Percentiles rank a stretch among this genome's conserved stretches.
phyloP scores from a whole-genome alignment of 1,140 invertebrate genomes.

The Fopius arisanus region DNA sequence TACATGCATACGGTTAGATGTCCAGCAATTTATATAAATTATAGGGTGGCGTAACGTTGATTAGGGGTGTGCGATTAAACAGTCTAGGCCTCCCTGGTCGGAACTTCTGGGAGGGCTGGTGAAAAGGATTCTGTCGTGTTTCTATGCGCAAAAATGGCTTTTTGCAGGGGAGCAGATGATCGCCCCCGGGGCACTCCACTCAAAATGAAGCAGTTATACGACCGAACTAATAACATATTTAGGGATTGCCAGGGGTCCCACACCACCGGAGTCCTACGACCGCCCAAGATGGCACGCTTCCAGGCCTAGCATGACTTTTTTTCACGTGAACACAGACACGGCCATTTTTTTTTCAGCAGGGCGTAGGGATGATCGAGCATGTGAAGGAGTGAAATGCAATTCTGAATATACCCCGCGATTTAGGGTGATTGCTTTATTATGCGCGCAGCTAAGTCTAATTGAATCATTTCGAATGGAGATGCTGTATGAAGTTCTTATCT shows the following conservation, averaged over 20 bases:
- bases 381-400: constrained; percentile 1
- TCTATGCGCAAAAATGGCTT: constrained; percentile 25
- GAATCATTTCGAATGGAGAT: not conserved
- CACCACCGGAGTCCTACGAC: constrained; percentile 30
- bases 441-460: not conserved
- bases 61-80: constrained; percentile 42
- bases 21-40: constrained; percentile 30
- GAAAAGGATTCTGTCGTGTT: not conserved
- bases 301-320: constrained; percentile 27
- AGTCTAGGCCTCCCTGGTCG: constrained; percentile 39
- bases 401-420: not conserved
- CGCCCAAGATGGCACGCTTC: constrained; percentile 41
- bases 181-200: constrained; percentile 37
- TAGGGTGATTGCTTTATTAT: not conserved
- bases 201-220: constrained; percentile 47
- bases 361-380: not conserved
- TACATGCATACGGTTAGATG: not conserved
- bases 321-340: not conserved
- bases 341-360: not conserved
- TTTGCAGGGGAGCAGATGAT: constrained; percentile 31
- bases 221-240: constrained; percentile 46
- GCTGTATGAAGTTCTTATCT: too few species aligned
- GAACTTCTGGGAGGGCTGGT: constrained; percentile 37
- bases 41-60: constrained; percentile 33
- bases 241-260: constrained; percentile 30